A percentile compares a stretch with the other conserved stretches of the same genome.
Conservation (phyloP, 2,113 vertebrate species). For the Plestiodon gilberti region DNA sequence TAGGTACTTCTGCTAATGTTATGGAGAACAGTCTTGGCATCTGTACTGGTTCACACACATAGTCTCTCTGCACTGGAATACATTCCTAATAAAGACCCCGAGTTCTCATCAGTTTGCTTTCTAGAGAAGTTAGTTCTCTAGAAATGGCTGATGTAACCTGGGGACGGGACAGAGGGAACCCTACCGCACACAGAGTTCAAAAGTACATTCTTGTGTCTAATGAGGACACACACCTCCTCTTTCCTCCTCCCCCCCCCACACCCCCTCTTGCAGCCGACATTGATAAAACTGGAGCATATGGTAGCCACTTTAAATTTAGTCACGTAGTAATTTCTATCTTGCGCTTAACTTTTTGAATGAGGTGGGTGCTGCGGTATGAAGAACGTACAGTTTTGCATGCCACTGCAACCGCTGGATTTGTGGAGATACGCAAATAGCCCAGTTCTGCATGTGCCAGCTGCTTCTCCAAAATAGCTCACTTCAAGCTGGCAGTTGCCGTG, state of each 20-base stretch:
- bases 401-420: background rate
- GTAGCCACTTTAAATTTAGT: background rate
- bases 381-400: background rate
- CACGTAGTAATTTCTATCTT: background rate
- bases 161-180: background rate
- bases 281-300: background rate
- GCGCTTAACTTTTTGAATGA: background rate
- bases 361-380: background rate
- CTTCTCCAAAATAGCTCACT: background rate
- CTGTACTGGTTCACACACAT: background rate
- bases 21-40: background rate
- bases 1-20: background rate
- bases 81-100: background rate
- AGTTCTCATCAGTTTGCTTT: background rate
- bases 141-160: background rate
- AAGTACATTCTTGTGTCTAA: background rate
- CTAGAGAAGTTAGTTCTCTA: background rate
- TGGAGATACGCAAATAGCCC: background rate
- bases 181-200: background rate
- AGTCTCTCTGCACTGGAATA: background rate
- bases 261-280: background rate
- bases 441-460: background rate
- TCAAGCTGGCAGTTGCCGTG: background rate
- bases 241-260: background rate
- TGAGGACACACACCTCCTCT: background rate